Base-by-base conservation (phyloP, 1,140 invertebrate genomes). In the Samia ricini region DNA sequence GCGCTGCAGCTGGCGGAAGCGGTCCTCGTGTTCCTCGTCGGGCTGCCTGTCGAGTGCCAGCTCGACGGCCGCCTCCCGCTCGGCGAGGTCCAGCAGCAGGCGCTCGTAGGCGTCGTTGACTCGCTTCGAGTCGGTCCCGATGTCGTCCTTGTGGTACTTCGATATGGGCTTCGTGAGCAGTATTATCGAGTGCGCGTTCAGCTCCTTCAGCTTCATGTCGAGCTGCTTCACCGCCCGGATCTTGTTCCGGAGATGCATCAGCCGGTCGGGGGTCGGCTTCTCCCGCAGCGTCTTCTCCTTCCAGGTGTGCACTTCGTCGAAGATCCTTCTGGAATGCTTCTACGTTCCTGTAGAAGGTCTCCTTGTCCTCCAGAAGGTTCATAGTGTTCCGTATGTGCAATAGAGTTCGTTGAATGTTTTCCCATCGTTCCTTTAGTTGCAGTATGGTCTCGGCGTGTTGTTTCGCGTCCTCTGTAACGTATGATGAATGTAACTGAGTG, bases 171-270 rank as follows among this genome's bases (percentile, higher is more conserved):
- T 88, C 51, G 85, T 83, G 2, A 82, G 70, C n/a, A 88, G 61
- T 33, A 84, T 74, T 42, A 84, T 84, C 29, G 81, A 73, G 52
- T 84, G 80, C 52, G 81, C 85, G 64, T 79, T 81, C 33, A 88
- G 61, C 50, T 85, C 83, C 24, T 81, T 79, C 2, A 89, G 69
- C 56, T 79, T 82, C 65, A 76, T 76, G 57, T 87, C 81, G n/a
- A 86, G 73, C 60, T 88, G 82, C 59, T 82, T 81, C 12, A 89
- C 61, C n/a, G 71, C 64, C 8, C 83, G 75, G 22, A 88, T 68
- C 60, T 74, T 81, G 57, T 88, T 88, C 29, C 79, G 68, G 33
- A 87, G 69, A 24, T 91, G 85, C n/a, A 89, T 87, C 15, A 91
- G 73, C 54, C 81, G 85, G 26, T 86, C 81, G 63, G 76, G 78